Base-by-base conservation (phyloP, 2,797 vertebrate genomes). In the Salarias fasciatus region DNA sequence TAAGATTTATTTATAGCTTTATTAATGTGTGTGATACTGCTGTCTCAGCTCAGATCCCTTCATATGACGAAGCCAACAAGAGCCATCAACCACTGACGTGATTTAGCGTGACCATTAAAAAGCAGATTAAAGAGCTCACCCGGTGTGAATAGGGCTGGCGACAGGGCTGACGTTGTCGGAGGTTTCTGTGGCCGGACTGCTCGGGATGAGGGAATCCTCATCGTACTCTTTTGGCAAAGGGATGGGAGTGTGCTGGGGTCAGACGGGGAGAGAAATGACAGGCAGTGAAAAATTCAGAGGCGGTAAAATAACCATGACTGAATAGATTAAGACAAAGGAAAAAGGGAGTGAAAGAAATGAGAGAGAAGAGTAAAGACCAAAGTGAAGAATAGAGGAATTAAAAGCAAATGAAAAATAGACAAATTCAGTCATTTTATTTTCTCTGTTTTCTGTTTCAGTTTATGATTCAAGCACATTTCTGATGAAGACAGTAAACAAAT, bases 91-190 rank as follows among this genome's bases (percentile, higher is more conserved):
- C 15, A 9, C 9, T 36, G 13, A 29, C 35, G 31, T 18, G 2
- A 38, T 28, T 42, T 6, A 50, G 18, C 12, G 24, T 36, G 15
- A 29, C 33, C 28, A 7, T 44, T 63, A 52, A 63, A 5, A 11
- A 11, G 10, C 15, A 24, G 30, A 3, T n/a, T 49, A 10, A 69
- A 59, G 11, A 29, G 33, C 96, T 96, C 78, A 99, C 97, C 97
- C 97, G 37, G 97, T 99, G 88, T 99, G 97, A 63, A 99, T 96
- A 0, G 97, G 97, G 73, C 97, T 99, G 82, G 97, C 97, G 83
- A 98, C 96, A 0, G 97, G 97, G 87, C 97, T 99, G 91, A 99
- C 97, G 67, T 99, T 99, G 74, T 99, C 97, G 0, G 97, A 99
- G n/a, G 97, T 99, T 91, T 99, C 97, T 0, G 97, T 99, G 14